Base-by-base conservation (phyloP, 2,113 vertebrate species). In the Oceanites oceanicus region DNA sequence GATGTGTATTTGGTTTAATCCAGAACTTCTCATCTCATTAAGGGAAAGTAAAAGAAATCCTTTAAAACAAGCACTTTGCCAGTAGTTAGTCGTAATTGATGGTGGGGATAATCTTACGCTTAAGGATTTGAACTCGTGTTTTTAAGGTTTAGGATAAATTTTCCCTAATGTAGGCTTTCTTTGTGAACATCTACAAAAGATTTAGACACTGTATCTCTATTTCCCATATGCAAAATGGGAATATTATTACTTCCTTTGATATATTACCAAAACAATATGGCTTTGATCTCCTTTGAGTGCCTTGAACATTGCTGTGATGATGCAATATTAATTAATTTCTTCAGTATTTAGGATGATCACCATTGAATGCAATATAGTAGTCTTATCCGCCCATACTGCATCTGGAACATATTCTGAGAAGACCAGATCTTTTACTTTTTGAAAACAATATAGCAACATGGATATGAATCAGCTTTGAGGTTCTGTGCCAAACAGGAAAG, bases 401-500 rank as follows among this genome's bases (percentile, higher is more conserved):
- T 88, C 63, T 97, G 92, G 58, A 89, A 95, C 20, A 13, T 73
- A 49, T 81, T 94, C 73, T 94, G 77, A 96, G 56, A 89, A 75
- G 70, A 87, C 17, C 42, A 79, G 62, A 68, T 76, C 49, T 95
- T 86, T 85, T 70, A 53, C 73, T 82, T 87, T 82, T 75, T 92
- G 71, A 73, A 87, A 95, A 66, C 62, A 92, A 42, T 78, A 92
- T 95, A 70, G 91, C 58, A 92, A 56, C 53, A 85, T 92, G 93
- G 80, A 65, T 94, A 85, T 89, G 92, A 89, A 91, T 95, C 92
- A 96, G 77, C 86, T 91, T 85, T 79, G 67, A 91, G 66, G 23
- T 94, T 94, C 29, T 17, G n/a, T 88, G 89, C 96, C 97, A 97
- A 91, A 82, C 80, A 97, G 95, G 95, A 97, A 95, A 87, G 63